Percentiles rank a stretch among this genome's conserved stretches.
phyloP scores from a whole-genome alignment of 2,113 vertebrate genomes.

The Sturnus vulgaris region DNA sequence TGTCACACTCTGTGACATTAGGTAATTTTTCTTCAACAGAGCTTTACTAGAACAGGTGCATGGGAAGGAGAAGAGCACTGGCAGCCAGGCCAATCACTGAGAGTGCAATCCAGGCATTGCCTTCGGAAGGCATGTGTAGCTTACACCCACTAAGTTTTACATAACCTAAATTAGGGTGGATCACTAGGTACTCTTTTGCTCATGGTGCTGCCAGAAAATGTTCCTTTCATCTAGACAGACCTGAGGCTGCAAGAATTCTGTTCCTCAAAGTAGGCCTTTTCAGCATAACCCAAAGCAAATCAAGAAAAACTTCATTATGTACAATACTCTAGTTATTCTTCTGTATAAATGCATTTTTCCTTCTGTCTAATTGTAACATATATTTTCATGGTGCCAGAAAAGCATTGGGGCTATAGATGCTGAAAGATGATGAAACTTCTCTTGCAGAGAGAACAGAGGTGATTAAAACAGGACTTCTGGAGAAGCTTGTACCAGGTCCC shows the following conservation, averaged over 20 bases:
- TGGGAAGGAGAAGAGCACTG: background rate
- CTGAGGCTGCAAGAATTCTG: conserved; percentile 35
- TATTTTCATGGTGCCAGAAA: background rate
- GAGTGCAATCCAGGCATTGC: background rate
- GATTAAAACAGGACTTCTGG: background rate
- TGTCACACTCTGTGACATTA: background rate
- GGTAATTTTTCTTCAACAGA: background rate
- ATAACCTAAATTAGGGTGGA: background rate
- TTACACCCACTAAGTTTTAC: background rate
- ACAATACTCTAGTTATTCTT: background rate
- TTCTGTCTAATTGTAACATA: background rate
- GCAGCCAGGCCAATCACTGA: background rate
- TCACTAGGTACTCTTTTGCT: background rate
- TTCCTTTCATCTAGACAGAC: conserved; percentile 45
- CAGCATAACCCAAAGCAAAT: conserved; percentile 37
- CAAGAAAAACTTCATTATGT: conserved; percentile 36
- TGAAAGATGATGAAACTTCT: background rate
- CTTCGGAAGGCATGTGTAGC: background rate
- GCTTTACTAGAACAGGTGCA: background rate
- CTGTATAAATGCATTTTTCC: background rate
- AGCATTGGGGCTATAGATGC: background rate
- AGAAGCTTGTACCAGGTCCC: background rate
- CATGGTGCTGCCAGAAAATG: background rate
- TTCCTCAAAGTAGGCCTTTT: conserved; percentile 41
- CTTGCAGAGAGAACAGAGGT: background rate